Conservation (phyloP, 1,140 invertebrate genomes). For the Pentalonia nigronervosa region DNA sequence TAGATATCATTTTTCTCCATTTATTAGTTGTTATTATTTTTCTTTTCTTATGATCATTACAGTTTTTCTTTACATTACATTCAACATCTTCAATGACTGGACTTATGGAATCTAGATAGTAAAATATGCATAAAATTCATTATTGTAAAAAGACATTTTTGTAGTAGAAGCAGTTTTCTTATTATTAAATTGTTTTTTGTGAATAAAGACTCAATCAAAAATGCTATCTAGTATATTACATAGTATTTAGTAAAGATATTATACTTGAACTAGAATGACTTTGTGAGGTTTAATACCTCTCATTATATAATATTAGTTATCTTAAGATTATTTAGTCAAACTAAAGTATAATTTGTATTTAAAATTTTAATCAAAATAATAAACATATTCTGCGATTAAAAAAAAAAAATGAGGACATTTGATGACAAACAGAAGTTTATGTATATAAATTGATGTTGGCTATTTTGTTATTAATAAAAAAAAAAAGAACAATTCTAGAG, state of each 20-base stretch:
- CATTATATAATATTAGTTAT: neutral
- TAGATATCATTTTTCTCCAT: neutral
- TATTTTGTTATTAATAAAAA: neutral
- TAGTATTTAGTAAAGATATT: too few relatives aligned
- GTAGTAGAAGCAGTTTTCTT: neutral
- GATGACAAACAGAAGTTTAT: neutral
- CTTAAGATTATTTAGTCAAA: neutral
- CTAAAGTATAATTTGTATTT: neutral
- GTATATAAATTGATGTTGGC: neutral
- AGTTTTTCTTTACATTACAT: neutral
- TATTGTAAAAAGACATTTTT: neutral
- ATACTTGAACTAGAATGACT: neutral
- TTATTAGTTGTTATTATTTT: neutral
- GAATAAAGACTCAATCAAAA: neutral
- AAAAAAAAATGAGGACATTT: neutral
- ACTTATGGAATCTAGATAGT: neutral
- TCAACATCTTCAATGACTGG: neutral
- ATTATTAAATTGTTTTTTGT: neutral
- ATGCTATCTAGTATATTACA: neutral
- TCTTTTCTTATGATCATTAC: neutral
- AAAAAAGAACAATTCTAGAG: neutral
- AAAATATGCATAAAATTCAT: neutral
- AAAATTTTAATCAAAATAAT: neutral
- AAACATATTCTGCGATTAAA: neutral
- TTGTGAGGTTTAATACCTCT: neutral